Evolutionary conservation across 1,140 invertebrate species (phyloP).

Genomic region (Drosophila insularis): DNA sequence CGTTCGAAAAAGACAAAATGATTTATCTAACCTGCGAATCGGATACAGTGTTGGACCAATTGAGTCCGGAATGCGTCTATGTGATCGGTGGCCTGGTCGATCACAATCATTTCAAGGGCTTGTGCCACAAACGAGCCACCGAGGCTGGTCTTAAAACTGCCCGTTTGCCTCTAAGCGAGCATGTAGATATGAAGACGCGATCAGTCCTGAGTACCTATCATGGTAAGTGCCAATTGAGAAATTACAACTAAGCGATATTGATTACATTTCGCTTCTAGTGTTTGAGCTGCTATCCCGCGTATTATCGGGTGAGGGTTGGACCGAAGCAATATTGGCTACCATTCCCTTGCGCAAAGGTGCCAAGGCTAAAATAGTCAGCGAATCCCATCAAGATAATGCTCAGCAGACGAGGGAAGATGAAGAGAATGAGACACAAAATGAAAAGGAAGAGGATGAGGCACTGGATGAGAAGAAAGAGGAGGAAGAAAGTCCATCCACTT

Average conservation of each 20-base stretch:
- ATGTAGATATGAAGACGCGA: constrained; percentile 95
- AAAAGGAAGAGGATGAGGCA: background rate
- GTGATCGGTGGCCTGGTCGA: constrained; percentile 98
- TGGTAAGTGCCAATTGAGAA: constrained; percentile 85
- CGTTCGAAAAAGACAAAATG: constrained; percentile 86
- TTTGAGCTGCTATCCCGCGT: constrained; percentile 95
- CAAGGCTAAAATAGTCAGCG: constrained; percentile 74
- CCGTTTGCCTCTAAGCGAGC: constrained; percentile 94
- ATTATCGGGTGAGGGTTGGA: constrained; percentile 91
- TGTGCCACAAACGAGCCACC: constrained; percentile 92
- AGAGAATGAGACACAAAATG: background rate
- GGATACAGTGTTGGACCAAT: constrained; percentile 90
- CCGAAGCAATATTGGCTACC: constrained; percentile 91
- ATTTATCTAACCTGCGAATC: constrained; percentile 98
- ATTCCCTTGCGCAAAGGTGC: constrained; percentile 90
- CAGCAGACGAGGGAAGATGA: background rate
- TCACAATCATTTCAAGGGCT: constrained; percentile 97
- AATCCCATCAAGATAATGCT: background rate
- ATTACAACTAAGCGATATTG: too few relatives aligned
- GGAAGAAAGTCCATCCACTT: constrained; percentile 28
- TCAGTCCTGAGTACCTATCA: constrained; percentile 98
- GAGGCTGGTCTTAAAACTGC: constrained; percentile 92
- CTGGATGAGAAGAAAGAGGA: constrained; percentile 1
- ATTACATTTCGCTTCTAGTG: constrained; percentile 85
- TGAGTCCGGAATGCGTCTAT: constrained; percentile 92